These are phyloP conservation scores for Lanius ludovicianus DNA, from an alignment of 2,113 vertebrate species.

Conservation along the genomic window DNA sequence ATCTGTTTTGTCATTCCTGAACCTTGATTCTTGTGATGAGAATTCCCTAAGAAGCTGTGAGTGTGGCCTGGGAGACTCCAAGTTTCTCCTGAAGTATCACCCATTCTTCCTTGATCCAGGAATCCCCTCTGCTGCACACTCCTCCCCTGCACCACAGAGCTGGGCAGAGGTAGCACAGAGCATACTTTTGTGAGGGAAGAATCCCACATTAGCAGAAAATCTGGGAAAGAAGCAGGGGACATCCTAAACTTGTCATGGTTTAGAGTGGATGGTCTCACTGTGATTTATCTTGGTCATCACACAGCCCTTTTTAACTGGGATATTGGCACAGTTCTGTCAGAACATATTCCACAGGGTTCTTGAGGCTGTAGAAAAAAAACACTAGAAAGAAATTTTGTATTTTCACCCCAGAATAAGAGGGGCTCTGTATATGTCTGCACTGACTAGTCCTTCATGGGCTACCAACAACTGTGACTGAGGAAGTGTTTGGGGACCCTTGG, in stretches of 20 bases:
- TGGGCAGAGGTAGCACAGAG: not conserved
- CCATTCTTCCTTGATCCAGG: not conserved
- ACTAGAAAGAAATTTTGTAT: not conserved
- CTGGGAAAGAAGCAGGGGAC: not conserved
- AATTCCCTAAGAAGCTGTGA: not conserved
- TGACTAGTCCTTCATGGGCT: not conserved
- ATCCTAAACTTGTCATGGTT: not conserved
- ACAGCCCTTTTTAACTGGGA: not conserved
- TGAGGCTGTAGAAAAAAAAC: not conserved
- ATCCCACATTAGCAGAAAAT: not conserved
- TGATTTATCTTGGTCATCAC: not conserved
- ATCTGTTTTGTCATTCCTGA: not conserved
- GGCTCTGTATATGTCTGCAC: not conserved
- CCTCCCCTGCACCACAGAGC: not conserved
- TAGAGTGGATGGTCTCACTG: not conserved
- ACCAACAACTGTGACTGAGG: not conserved
- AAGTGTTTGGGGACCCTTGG: not conserved
- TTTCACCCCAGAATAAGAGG: not conserved
- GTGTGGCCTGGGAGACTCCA: not conserved
- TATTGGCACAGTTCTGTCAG: not conserved
- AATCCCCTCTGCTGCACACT: not conserved
- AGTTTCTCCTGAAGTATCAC: not conserved
- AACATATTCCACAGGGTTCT: not conserved
- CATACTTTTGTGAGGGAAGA: not conserved
- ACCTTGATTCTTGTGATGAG: not conserved